These are phyloP conservation scores for Xenopus laevis DNA, from an alignment of 2,113 vertebrate species.

Conservation along the genomic window DNA sequence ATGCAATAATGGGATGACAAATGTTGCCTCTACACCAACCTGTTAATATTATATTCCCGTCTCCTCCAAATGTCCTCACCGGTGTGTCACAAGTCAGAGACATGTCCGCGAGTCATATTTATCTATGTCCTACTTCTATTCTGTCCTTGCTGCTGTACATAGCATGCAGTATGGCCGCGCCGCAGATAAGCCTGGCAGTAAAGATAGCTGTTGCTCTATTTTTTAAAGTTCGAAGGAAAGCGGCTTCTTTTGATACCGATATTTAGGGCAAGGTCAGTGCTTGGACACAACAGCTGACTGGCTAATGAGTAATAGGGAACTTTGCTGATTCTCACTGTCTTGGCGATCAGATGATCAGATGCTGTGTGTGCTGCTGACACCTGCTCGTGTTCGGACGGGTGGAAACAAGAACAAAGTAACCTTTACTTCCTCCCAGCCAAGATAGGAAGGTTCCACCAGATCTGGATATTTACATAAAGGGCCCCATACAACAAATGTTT, in stretches of 20 bases:
- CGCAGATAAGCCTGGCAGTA: slow-evolving; percentile 80
- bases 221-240: slow-evolving; percentile 81
- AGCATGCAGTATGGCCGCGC: slow-evolving; percentile 66
- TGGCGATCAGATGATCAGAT: slow-evolving; percentile 53
- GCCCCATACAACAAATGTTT: no score
- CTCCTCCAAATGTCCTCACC: slow-evolving; percentile 40
- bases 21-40: slow-evolving; percentile 20
- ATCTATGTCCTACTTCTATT: slow-evolving; percentile 67
- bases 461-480: background rate
- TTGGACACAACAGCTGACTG: slow-evolving; percentile 58
- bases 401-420: slow-evolving; percentile 15
- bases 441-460: slow-evolving; percentile 11
- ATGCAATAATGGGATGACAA: slow-evolving; percentile 36
- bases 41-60: slow-evolving; percentile 16
- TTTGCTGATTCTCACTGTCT: slow-evolving; percentile 66
- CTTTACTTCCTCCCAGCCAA: slow-evolving; percentile 14
- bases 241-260: slow-evolving; percentile 83
- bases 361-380: slow-evolving; percentile 36
- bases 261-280: slow-evolving; percentile 84
- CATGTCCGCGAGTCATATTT: slow-evolving; percentile 50
- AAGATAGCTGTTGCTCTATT: slow-evolving; percentile 82
- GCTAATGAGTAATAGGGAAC: slow-evolving; percentile 87
- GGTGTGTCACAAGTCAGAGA: background rate
- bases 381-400: background rate
- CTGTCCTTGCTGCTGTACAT: slow-evolving; percentile 82